Evolutionary conservation across 2,888 invertebrate genomes (phyloP), one percentile per base, ranked within the genome.

Genomic region (Auanema sp.): DNA sequence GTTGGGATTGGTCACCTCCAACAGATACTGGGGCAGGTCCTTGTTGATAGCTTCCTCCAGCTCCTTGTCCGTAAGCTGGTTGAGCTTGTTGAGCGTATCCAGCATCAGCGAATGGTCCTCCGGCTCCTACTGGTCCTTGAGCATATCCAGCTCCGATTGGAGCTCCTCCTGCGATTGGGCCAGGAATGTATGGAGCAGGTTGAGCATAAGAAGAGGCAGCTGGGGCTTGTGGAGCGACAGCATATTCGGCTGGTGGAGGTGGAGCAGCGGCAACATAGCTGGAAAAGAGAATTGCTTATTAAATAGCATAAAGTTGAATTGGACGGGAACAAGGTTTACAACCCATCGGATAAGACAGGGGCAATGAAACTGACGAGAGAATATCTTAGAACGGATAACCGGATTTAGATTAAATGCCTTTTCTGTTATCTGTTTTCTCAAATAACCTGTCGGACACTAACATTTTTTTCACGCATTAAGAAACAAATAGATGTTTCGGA

Each of bases 1-100:
- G 61, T 25, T 33, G 33, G 8, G 33, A 3, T 33, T 33, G 33
- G 8, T 33, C 33, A 33, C 4, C 33, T 5, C 33, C 33, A 33
- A 3, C 33, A 33, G 33, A 33, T 33, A 33, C 33, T 33, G 33
- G 33, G 33, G 33, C 33, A 33, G 33, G 33, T 33, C 33, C 33
- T 33, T 33, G 33, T 33, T 33, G 55, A 59, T 55, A 44, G 47
- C 47, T 47, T 59, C 62, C 59, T 57, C 58, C 64, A n/a, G 43
- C 64, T 21, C 49, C 60, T 53, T 58, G 61, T 16, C 76, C 71
- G 51, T 80, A 76, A 65, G 67, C 58, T 16, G 51, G 59, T 12
- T 24, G 60, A 44, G 60, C 21, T 61, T 60, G 57, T 59, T 59
- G 59, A 23, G 69, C 68, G 65, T 59, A 58, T 51, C 64, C 66